phyloP scores from a whole-genome alignment of 2,113 vertebrate genomes.

The Dicrurus megarhynchus region DNA sequence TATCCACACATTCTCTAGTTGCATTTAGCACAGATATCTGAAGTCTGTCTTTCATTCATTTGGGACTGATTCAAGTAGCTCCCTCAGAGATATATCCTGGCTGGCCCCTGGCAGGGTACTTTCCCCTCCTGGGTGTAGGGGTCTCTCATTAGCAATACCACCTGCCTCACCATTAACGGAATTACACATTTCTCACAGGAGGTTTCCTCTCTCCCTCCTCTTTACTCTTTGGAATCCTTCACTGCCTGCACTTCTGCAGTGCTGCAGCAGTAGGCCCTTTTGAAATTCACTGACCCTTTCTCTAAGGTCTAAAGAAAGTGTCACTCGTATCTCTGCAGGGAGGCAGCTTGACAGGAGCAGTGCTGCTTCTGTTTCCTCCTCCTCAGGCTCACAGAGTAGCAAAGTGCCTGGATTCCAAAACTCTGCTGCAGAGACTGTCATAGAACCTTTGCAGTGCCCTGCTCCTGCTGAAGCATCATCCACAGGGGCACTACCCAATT shows the following conservation, averaged over 20 bases:
- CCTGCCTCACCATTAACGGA: neutral
- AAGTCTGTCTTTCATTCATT: neutral
- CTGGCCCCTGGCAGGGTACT: neutral
- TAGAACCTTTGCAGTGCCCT: neutral
- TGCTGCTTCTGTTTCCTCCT: neutral
- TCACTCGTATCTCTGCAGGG: neutral
- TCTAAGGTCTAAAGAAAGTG: neutral
- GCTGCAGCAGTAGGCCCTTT: neutral
- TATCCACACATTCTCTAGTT: neutral
- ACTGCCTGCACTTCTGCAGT: neutral
- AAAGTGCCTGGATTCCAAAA: neutral
- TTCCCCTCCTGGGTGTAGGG: rapidly evolving
- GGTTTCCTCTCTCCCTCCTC: neutral
- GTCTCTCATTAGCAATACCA: neutral
- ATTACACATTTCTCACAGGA: neutral
- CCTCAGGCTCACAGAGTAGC: neutral
- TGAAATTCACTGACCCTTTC: neutral
- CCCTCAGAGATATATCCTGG: neutral
- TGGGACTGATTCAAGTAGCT: neutral
- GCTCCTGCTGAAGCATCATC: neutral
- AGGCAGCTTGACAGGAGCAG: rapidly evolving
- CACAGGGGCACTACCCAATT: neutral
- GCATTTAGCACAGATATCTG: neutral
- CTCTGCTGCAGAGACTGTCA: neutral
- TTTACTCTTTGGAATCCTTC: neutral